These are phyloP conservation scores for Nomada hirtipes DNA, from an alignment of 2,888 invertebrate genomes.

Conservation along the genomic window DNA sequence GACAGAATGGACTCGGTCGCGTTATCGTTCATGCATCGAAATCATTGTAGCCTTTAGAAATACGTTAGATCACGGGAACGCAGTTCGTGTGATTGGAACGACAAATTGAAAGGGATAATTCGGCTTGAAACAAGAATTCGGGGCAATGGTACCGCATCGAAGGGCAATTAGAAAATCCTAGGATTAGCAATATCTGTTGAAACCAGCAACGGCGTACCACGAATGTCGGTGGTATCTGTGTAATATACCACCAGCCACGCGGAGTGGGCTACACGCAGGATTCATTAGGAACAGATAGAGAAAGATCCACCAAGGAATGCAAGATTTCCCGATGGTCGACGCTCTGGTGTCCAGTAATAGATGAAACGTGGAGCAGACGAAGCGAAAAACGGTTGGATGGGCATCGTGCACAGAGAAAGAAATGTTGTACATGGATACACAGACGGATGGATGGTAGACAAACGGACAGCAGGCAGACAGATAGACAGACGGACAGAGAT, in stretches of 20 bases:
- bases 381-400: conserved; percentile 36
- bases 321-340: conserved; percentile 66
- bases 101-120: neutral
- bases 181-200: conserved; percentile 13
- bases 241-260: no score
- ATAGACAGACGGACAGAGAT: conserved; percentile 54
- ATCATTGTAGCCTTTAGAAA: neutral
- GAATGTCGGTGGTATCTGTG: conserved; percentile 4
- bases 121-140: conserved; percentile 16
- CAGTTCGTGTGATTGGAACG: neutral
- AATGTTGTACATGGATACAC: conserved; percentile 36
- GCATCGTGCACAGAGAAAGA: conserved; percentile 16
- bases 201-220: conserved; percentile 29
- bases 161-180: conserved; percentile 24
- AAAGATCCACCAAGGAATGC: conserved; percentile 51
- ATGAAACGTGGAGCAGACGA: conserved; percentile 58
- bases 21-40: neutral
- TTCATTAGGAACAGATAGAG: neutral
- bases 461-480: neutral
- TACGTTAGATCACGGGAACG: neutral
- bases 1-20: neutral
- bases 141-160: neutral
- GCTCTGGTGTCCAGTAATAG: conserved; percentile 66
- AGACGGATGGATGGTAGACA: conserved; percentile 2
- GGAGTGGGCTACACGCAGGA: no score